These are phyloP conservation scores for Aphelinus certus DNA, from an alignment of 1,140 invertebrate genomes.

Conservation along the genomic window DNA sequence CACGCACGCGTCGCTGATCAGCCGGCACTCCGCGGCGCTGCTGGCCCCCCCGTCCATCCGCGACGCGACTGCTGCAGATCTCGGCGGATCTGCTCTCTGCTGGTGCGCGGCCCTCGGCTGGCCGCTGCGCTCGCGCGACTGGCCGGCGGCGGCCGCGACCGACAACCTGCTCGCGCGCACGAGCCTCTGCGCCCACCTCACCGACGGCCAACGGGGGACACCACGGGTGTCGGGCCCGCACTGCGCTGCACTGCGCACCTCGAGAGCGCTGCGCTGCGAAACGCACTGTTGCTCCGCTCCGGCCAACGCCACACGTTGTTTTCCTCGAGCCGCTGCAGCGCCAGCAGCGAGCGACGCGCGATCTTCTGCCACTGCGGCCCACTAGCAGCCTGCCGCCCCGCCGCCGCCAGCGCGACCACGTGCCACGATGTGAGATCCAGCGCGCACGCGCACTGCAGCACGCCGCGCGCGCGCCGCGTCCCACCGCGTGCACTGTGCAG, in stretches of 20 bases:
- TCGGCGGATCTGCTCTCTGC: background rate
- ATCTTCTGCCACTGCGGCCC: background rate
- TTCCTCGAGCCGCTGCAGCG: too few relatives aligned
- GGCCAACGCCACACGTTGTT: too few relatives aligned
- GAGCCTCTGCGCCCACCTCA: background rate
- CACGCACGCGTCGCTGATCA: conserved; percentile 68
- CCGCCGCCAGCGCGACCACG: conserved; percentile 1
- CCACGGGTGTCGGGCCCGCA: too few relatives aligned
- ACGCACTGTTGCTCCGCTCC: background rate
- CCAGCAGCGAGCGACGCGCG: too few relatives aligned
- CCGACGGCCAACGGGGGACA: background rate
- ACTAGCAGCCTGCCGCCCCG: background rate
- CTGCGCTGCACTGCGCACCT: too few relatives aligned
- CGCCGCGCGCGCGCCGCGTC: background rate
- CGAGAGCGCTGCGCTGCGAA: background rate
- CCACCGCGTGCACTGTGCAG: too few relatives aligned
- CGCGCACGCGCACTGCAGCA: conserved; percentile 16
- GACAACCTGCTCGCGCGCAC: too few relatives aligned
- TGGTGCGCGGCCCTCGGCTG: conserved; percentile 12
- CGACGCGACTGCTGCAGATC: conserved; percentile 1
- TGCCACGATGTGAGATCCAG: conserved; percentile 3
- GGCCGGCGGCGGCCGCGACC: background rate
- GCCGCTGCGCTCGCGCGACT: background rate
- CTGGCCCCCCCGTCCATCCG: conserved; percentile 58
- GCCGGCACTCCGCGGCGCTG: conserved; percentile 50